phyloP scores from a whole-genome alignment of 1,140 invertebrate species.

The Drosophila eugracilis region DNA sequence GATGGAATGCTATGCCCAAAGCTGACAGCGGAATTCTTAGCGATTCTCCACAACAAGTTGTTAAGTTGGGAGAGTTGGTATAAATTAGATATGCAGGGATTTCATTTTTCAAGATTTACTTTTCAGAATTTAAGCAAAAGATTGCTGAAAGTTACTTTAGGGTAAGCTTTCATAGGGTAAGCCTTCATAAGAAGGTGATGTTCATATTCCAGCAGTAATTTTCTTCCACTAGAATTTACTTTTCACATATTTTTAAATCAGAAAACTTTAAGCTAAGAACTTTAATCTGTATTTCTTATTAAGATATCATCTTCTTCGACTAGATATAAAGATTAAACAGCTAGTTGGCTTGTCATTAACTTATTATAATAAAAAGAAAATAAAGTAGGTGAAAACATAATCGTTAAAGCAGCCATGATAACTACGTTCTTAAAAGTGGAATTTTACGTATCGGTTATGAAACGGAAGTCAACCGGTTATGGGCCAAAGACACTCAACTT shows the following conservation, averaged over 20 bases:
- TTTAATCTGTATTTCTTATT: too few relatives aligned
- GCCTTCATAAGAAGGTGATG: too few relatives aligned
- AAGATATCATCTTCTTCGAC: background rate
- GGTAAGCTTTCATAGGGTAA: too few relatives aligned
- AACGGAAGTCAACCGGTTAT: conserved; percentile 20
- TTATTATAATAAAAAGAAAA: background rate
- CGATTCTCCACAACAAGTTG: conserved; percentile 5
- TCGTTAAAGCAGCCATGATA: background rate
- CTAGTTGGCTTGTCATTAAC: background rate
- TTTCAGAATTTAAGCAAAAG: too few relatives aligned
- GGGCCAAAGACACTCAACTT: conserved; percentile 1
- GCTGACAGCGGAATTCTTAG: conserved; percentile 3
- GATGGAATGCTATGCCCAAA: conserved; percentile 20
- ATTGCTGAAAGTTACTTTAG: too few relatives aligned
- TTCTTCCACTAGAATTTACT: too few relatives aligned
- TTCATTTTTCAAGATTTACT: too few relatives aligned
- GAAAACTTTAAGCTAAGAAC: too few relatives aligned
- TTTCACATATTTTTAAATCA: too few relatives aligned
- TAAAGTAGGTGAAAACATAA: background rate
- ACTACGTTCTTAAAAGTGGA: too few relatives aligned
- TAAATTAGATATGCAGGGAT: conserved; percentile 4
- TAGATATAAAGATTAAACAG: background rate
- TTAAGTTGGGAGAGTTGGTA: conserved; percentile 19
- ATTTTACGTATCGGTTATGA: conserved; percentile 6
- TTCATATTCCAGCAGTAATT: too few relatives aligned